These are phyloP conservation scores for Theonella swinhoei DNA, from an alignment of 37 sponge, comb jelly and placozoan genomes.

Conservation along the genomic window DNA sequence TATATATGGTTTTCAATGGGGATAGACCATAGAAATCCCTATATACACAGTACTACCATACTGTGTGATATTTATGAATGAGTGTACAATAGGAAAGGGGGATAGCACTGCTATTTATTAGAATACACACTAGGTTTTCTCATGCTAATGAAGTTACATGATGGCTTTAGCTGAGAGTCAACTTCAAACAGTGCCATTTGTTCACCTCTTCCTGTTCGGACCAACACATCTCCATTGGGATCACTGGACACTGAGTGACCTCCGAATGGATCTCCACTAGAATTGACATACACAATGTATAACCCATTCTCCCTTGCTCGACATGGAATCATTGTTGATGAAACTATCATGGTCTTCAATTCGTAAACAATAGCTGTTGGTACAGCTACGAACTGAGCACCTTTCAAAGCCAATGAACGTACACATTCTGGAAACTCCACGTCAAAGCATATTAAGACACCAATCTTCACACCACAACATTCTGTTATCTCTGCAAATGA, in stretches of 20 bases:
- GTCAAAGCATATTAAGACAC: slow-evolving; percentile 64
- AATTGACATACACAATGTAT: slow-evolving; percentile 56
- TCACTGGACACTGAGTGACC: slow-evolving; percentile 17
- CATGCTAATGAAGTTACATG: not conserved
- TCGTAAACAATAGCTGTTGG: slow-evolving; percentile 31
- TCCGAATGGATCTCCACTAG: slow-evolving; percentile 7
- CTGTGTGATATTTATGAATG: too few species aligned
- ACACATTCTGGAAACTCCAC: slow-evolving; percentile 62
- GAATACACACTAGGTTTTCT: not conserved
- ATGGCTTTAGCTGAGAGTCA: not conserved
- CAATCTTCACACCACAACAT: slow-evolving; percentile 60
- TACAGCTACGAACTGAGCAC: slow-evolving; percentile 40
- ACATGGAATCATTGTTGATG: not conserved
- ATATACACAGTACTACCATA: too few species aligned
- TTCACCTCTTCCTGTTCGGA: slow-evolving; percentile 7
- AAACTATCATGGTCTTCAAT: not conserved
- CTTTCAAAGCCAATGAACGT: slow-evolving; percentile 25
- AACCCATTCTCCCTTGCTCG: slow-evolving; percentile 50
- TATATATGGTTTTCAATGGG: too few species aligned
- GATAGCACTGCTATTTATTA: too few species aligned
- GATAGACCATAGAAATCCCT: too few species aligned
- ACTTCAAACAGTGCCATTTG: not conserved
- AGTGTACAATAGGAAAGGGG: too few species aligned
- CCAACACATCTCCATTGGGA: slow-evolving; percentile 29
- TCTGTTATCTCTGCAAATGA: slow-evolving; percentile 17